Base-by-base conservation (phyloP, 2,113 vertebrate species). In the Ctenodactylus gundi region DNA sequence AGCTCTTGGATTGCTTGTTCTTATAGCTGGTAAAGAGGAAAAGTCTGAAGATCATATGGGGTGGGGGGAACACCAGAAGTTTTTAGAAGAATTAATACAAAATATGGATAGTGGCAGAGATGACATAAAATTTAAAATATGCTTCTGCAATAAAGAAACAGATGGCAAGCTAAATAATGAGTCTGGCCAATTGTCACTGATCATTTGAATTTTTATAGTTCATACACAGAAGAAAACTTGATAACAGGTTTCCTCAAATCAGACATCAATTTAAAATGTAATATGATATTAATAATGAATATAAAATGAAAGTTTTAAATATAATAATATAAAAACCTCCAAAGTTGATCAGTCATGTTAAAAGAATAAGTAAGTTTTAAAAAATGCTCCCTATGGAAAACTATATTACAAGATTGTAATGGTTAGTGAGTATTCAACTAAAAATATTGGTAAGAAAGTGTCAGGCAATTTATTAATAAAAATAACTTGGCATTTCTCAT, bases 51-150 rank as follows among this genome's bases (percentile, higher is more conserved):
- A 51, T 60, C n/a, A 65, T 80, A 80, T 67, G 67, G 46, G n/a
- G n/a, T n/a, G n/a, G n/a, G n/a, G n/a, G 9, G 58, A 65, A 91
- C 81, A 46, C 62, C 34, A 60, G 23, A 90, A 36, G 65, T 72
- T 92, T 94, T n/a, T 70, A 81, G 20, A 44, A 76, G 23, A 25
- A 64, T 92, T 83, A 85, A 76, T 72, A 85, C 17, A 88, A 75
- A 75, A 91, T 68, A 78, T 31, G 73, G 55, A 91, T 23, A 68
- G n/a, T 86, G 76, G 64, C 77, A 67, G 90, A 91, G 55, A 53
- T 29, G 76, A 80, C 21, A 80, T 20, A 86, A 89, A 94, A 55
- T 34, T 90, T 36, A 87, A 90, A 94, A 64, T 93, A 64, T 34
- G 46, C 20, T 65, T 77, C 39, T 90, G 14, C 20, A 78, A 46